Evolutionary conservation across 2,888 invertebrate species (phyloP).

Genomic region (Zygaena filipendulae): DNA sequence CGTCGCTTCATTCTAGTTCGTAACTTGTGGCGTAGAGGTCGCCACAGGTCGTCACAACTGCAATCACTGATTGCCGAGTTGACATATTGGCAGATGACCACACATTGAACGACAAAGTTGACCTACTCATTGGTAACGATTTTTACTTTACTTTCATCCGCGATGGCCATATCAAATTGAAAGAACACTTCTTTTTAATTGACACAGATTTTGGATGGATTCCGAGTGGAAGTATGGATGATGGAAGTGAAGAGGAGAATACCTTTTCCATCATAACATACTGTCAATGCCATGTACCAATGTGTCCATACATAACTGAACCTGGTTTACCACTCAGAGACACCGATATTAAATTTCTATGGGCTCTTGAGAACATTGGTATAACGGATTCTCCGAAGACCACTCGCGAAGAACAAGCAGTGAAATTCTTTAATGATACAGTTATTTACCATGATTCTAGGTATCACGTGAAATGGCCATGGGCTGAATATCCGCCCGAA

Average conservation of each 20-base stretch:
- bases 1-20: no score
- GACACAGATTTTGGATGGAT: slow-evolving; percentile 18
- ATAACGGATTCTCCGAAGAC: slow-evolving; percentile 16
- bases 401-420: no score
- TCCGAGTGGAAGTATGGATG: slow-evolving; percentile 12
- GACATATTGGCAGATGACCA: slow-evolving; percentile 15
- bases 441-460: slow-evolving; percentile 8
- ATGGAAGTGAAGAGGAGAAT: no score
- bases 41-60: no score
- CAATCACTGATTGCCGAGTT: no score
- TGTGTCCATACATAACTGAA: no score
- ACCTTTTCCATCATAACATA: no score
- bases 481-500: slow-evolving; percentile 12
- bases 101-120: slow-evolving; percentile 8
- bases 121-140: slow-evolving; percentile 16
- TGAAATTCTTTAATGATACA: no score
- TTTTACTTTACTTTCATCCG: slow-evolving; percentile 15
- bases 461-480: slow-evolving; percentile 16
- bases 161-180: slow-evolving; percentile 8
- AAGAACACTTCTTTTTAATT: slow-evolving; percentile 13
- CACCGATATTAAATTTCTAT: slow-evolving; percentile 11
- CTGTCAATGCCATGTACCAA: no score
- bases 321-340: slow-evolving; percentile 14
- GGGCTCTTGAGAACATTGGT: slow-evolving; percentile 20
- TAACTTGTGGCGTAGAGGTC: no score